phyloP scores from a whole-genome alignment of 1,140 invertebrate genomes.

The Drosophila pandora region DNA sequence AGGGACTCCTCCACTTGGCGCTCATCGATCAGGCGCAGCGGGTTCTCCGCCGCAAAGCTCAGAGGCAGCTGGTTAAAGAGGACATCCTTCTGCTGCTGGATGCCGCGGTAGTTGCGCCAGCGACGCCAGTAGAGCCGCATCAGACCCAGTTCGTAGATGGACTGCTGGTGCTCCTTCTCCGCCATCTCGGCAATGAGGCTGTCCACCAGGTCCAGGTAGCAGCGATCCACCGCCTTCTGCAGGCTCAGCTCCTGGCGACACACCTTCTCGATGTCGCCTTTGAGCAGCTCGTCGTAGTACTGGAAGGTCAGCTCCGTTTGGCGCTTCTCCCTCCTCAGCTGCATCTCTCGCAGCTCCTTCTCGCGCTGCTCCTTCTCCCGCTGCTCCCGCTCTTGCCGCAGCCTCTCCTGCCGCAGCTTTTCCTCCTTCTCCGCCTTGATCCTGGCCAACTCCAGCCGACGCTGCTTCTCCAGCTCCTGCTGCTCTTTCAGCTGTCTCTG shows the following conservation, averaged over 20 bases:
- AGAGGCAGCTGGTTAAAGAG: slow-evolving; percentile 54
- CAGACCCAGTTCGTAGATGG: slow-evolving; percentile 45
- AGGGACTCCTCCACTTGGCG: slow-evolving; percentile 31
- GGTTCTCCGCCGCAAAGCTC: slow-evolving; percentile 40
- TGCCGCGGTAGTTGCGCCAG: slow-evolving; percentile 56
- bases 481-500: slow-evolving; percentile 3
- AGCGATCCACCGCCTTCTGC: background rate
- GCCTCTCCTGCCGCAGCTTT: background rate
- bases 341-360: background rate
- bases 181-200: slow-evolving; percentile 37
- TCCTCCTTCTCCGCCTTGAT: background rate
- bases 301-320: background rate
- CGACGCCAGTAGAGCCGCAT: slow-evolving; percentile 46
- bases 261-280: slow-evolving; percentile 14
- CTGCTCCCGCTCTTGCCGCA: background rate
- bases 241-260: slow-evolving; percentile 20
- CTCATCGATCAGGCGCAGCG: slow-evolving; percentile 10
- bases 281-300: slow-evolving; percentile 32
- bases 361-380: background rate
- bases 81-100: slow-evolving; percentile 48
- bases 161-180: background rate
- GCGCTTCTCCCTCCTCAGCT: slow-evolving; percentile 3
- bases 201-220: slow-evolving; percentile 51
- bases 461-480: slow-evolving; percentile 12
- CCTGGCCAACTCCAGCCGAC: slow-evolving; percentile 9